These are phyloP conservation scores for Clavelina lepadiformis DNA, from an alignment of 23 tunicate genomes.

Conservation along the genomic window DNA sequence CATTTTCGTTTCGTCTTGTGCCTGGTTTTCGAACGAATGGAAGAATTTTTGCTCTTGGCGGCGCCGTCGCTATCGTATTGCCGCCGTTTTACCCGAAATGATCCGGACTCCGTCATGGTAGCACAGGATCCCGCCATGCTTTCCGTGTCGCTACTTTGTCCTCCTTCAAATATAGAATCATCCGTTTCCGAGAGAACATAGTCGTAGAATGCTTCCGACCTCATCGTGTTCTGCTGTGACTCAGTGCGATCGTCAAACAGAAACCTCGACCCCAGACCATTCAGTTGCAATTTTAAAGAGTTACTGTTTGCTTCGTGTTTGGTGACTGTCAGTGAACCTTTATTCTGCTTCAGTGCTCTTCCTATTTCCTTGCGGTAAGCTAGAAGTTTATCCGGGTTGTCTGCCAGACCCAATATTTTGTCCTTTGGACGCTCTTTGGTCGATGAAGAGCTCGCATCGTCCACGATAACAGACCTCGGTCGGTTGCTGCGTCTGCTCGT, in stretches of 20 bases:
- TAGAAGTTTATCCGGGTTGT: no score
- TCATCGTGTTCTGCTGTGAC: constrained; percentile 56
- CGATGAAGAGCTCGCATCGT: no score
- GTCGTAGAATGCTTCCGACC: constrained; percentile 23
- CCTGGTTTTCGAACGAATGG: constrained; percentile 7
- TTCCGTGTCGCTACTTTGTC: constrained; percentile 60
- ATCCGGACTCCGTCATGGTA: background rate
- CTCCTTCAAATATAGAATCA: constrained; percentile 12
- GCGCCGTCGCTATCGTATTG: constrained; percentile 44
- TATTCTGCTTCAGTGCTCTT: no score
- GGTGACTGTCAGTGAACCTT: no score
- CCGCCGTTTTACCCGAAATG: constrained; percentile 13
- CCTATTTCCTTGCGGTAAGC: no score
- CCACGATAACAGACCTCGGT: no score
- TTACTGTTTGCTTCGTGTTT: no score
- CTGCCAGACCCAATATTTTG: no score
- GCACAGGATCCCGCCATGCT: constrained; percentile 44
- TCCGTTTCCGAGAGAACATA: constrained; percentile 2
- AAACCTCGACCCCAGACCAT: background rate
- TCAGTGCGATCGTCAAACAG: constrained; percentile 46
- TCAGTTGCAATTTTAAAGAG: no score
- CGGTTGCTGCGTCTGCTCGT: no score
- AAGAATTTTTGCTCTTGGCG: background rate
- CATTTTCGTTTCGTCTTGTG: constrained; percentile 4
- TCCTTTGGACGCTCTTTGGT: no score